Conservation (phyloP, 2,113 vertebrate species). For the Chroicocephalus ridibundus region DNA sequence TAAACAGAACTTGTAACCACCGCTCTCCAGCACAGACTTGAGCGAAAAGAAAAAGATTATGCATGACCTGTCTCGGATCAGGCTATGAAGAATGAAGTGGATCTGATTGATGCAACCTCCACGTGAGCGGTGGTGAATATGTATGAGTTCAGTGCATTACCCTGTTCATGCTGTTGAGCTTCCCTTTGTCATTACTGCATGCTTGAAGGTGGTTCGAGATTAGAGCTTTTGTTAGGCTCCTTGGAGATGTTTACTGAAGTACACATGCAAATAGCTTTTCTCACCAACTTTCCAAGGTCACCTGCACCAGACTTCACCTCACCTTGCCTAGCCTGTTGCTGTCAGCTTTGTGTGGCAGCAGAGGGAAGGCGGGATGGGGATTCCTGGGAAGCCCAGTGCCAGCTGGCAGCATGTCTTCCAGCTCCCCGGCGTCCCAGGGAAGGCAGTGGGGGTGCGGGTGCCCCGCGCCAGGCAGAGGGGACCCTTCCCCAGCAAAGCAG, state of each 20-base stretch:
- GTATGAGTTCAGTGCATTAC: background rate
- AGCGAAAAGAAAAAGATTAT: background rate
- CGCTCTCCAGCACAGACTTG: background rate
- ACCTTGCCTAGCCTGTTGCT: background rate
- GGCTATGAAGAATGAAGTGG: background rate
- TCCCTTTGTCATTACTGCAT: background rate
- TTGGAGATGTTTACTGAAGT: slow-evolving; percentile 3
- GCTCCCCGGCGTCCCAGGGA: background rate
- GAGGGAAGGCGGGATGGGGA: background rate
- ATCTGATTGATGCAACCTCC: slow-evolving; percentile 3
- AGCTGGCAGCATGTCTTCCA: background rate
- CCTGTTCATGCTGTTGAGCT: background rate
- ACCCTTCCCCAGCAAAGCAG: background rate
- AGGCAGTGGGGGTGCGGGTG: too few relatives aligned
- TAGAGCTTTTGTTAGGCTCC: background rate
- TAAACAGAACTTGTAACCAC: background rate
- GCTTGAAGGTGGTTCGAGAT: background rate
- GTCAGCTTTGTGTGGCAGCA: background rate
- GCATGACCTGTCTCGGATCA: background rate
- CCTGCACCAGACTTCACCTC: background rate
- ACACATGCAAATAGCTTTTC: background rate
- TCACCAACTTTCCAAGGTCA: background rate
- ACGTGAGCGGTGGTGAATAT: background rate
- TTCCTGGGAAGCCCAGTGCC: background rate
- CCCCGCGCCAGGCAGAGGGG: background rate